Evolutionary conservation across 2,797 vertebrate species (phyloP).

Genomic region (Arctocebus calabarensis): DNA sequence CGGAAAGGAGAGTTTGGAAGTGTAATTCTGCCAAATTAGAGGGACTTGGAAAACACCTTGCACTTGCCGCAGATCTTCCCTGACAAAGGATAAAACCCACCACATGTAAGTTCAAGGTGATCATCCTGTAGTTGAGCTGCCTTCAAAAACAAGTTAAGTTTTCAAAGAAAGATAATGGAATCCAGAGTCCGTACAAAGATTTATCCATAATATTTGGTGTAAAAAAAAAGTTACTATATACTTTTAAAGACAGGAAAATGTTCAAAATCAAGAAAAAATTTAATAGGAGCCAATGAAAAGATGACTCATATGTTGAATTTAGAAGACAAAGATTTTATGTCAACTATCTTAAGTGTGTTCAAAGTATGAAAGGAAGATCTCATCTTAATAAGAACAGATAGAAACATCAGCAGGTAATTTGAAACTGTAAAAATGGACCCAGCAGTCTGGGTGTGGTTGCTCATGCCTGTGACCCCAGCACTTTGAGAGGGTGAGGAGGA

Average conservation of each 20-base stretch:
- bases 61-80: background rate
- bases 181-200: background rate
- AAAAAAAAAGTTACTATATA: background rate
- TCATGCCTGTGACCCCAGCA: background rate
- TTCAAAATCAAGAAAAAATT: background rate
- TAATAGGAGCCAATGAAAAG: background rate
- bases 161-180: conserved; percentile 36
- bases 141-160: background rate
- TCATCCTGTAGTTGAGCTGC: background rate
- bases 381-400: background rate
- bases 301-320: background rate
- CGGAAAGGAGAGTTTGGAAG: background rate
- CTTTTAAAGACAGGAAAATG: background rate
- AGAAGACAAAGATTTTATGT: conserved; percentile 20
- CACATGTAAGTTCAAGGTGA: background rate
- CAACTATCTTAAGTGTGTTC: background rate
- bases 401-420: background rate
- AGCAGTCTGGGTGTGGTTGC: background rate
- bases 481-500: background rate
- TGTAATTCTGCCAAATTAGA: background rate
- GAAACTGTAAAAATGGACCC: background rate
- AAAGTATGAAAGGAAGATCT: conserved; percentile 49
- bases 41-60: background rate
- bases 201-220: background rate
- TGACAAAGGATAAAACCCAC: background rate